Evolutionary conservation across 2,113 vertebrate genomes (phyloP).

Genomic region (Sapayoa aenigma): DNA sequence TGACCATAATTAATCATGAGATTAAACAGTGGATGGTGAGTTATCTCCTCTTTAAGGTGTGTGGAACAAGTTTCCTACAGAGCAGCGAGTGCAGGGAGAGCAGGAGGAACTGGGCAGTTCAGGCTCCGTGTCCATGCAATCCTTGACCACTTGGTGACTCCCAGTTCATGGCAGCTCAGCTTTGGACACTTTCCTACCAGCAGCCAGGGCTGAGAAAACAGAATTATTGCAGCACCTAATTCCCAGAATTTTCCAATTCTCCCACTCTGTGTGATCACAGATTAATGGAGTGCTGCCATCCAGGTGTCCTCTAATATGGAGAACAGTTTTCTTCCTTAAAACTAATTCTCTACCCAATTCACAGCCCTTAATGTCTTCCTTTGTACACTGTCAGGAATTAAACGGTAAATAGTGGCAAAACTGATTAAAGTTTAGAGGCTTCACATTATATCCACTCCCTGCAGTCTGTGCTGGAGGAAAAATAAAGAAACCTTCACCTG

Average conservation of each 20-base stretch:
- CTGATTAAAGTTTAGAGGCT: background rate
- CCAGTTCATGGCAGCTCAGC: background rate
- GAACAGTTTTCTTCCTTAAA: background rate
- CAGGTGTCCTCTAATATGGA: background rate
- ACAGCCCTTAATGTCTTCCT: background rate
- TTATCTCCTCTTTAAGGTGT: background rate
- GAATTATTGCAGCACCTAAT: background rate
- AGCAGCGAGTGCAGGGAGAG: background rate
- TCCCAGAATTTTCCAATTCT: background rate
- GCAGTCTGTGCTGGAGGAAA: background rate
- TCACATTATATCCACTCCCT: background rate
- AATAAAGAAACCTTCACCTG: background rate
- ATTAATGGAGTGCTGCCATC: background rate
- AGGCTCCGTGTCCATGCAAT: too few relatives aligned
- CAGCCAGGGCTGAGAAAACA: background rate
- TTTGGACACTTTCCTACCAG: background rate
- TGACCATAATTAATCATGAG: background rate
- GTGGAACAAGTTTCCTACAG: accelerated
- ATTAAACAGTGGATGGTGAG: background rate
- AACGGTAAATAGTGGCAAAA: background rate
- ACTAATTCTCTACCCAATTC: background rate
- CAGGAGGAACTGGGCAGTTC: background rate
- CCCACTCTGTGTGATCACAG: background rate
- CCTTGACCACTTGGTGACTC: background rate
- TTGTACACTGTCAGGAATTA: background rate